These are phyloP conservation scores for Troides oblongomaculatus DNA, from an alignment of 2,888 invertebrate genomes.

Conservation along the genomic window DNA sequence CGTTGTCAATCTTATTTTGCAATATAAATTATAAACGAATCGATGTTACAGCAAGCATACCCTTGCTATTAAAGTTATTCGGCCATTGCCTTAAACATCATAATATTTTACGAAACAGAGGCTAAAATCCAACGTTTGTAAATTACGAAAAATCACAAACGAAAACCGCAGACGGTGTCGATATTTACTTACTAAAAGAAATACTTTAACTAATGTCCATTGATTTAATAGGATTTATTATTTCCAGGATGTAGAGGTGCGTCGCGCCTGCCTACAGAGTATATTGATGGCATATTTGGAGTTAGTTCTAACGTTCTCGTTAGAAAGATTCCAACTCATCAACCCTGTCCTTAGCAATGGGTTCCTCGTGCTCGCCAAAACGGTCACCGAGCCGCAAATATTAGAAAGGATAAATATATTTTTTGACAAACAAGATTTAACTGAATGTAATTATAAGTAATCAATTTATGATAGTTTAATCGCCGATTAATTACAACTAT, in stretches of 20 bases:
- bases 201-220: background rate
- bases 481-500: slow-evolving; percentile 47
- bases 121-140: no score
- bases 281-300: slow-evolving; percentile 92
- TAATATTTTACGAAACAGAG: no score
- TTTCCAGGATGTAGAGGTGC: slow-evolving; percentile 89
- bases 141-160: no score
- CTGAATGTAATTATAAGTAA: slow-evolving; percentile 67
- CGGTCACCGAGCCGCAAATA: slow-evolving; percentile 70
- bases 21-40: no score
- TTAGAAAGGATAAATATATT: slow-evolving; percentile 77
- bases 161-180: no score
- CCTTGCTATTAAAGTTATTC: no score
- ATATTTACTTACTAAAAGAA: background rate
- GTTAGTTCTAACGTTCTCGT: slow-evolving; percentile 83
- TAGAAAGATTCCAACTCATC: slow-evolving; percentile 78
- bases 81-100: no score
- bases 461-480: slow-evolving; percentile 61
- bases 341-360: slow-evolving; percentile 69
- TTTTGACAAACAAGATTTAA: slow-evolving; percentile 76
- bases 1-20: background rate
- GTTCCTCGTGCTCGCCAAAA: slow-evolving; percentile 68
- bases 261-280: slow-evolving; percentile 90
- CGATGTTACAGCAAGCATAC: no score
- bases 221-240: background rate